A percentile compares a stretch with the other conserved stretches of the same genome.
Conservation (phyloP, 2,797 vertebrate genomes). For the Martes flavigula region DNA sequence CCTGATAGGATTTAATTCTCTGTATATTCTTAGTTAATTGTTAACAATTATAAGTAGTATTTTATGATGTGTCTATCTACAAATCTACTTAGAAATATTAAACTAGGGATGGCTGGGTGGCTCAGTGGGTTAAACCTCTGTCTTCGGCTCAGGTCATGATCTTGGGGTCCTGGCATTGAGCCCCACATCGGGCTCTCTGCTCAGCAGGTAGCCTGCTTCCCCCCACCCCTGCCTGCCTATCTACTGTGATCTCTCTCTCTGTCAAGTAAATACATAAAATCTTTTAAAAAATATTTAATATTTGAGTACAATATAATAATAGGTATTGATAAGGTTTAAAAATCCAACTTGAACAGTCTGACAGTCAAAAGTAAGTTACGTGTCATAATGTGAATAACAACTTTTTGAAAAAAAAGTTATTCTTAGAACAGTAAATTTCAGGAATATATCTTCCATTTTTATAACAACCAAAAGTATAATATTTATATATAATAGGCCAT, state of each 20-base stretch:
- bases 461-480: background rate
- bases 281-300: background rate
- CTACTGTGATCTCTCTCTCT: too few relatives aligned
- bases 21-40: background rate
- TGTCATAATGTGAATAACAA: background rate
- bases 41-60: background rate
- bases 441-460: background rate
- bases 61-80: background rate
- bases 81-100: background rate
- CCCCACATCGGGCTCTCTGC: too few relatives aligned
- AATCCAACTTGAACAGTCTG: background rate
- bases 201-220: too few relatives aligned
- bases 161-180: too few relatives aligned
- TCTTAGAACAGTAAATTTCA: constrained; percentile 6
- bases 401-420: background rate
- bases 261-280: too few relatives aligned
- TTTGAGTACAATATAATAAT: background rate
- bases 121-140: too few relatives aligned
- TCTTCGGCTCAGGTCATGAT: too few relatives aligned
- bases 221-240: too few relatives aligned
- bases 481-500: background rate
- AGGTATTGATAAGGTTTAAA: background rate
- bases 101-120: background rate
- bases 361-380: background rate
- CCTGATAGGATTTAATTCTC: background rate